These are phyloP conservation scores for Cephus cinctus DNA, from an alignment of 1,140 invertebrate genomes.

Conservation along the genomic window DNA sequence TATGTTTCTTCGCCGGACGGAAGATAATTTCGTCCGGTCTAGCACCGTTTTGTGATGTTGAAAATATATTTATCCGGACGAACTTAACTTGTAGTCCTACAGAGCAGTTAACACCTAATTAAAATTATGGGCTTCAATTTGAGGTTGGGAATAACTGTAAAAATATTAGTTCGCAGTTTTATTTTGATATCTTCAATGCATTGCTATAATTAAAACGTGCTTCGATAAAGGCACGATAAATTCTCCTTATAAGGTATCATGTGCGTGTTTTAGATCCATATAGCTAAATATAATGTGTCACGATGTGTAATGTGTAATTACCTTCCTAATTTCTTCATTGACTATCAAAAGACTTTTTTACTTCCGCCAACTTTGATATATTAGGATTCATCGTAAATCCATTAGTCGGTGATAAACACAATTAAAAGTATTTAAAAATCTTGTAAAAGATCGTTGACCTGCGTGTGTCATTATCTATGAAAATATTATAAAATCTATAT, in stretches of 20 bases:
- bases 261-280: not conserved
- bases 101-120: constrained; percentile 2
- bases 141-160: not conserved
- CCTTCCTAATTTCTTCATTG: too few species aligned
- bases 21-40: constrained; percentile 27
- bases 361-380: too few species aligned
- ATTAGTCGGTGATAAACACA: too few species aligned
- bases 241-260: not conserved
- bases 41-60: constrained; percentile 37
- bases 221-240: not conserved
- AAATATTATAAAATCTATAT: too few species aligned
- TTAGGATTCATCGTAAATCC: too few species aligned
- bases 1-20: constrained; percentile 17
- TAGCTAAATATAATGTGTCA: too few species aligned
- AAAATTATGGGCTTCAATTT: too few species aligned
- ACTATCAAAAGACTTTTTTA: too few species aligned
- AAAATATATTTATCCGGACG: constrained; percentile 24
- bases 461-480: too few species aligned
- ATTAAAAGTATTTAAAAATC: too few species aligned
- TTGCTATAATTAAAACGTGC: not conserved
- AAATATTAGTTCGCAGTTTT: not conserved
- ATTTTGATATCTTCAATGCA: not conserved
- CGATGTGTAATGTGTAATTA: too few species aligned
- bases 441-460: too few species aligned
- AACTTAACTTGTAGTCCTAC: constrained; percentile 15